Percentiles rank a stretch among this genome's conserved stretches.
Evolutionary conservation across 1,140 invertebrate genomes (phyloP).

Genomic region (Vanessa atalanta): DNA sequence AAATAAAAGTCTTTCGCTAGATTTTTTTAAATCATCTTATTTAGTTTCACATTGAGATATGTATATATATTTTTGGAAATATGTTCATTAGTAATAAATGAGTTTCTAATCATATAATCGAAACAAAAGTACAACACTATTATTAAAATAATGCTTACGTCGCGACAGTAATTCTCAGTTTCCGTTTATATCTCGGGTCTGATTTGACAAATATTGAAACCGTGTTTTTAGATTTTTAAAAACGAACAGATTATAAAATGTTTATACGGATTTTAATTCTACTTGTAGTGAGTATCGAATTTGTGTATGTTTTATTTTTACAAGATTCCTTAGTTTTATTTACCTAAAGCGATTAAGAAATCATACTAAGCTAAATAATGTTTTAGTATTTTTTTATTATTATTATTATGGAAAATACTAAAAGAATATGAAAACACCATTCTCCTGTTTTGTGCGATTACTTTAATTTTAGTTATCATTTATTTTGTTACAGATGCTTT

Average conservation of each 20-base stretch:
- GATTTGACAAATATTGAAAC: constrained; percentile 24
- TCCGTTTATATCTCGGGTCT: constrained; percentile 38
- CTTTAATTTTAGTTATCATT: neutral
- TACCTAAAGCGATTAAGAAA: too few relatives aligned
- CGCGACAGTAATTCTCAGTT: constrained; percentile 33
- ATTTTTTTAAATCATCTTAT: too few relatives aligned
- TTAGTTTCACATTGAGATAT: too few relatives aligned
- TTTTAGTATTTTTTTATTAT: too few relatives aligned
- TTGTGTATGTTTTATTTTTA: neutral
- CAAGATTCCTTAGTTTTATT: too few relatives aligned
- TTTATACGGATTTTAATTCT: constrained; percentile 19
- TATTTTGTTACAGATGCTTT: constrained; percentile 52
- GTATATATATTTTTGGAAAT: too few relatives aligned
- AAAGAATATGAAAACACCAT: too few relatives aligned
- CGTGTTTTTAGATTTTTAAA: neutral
- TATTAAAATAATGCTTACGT: constrained; percentile 14
- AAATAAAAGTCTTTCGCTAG: too few relatives aligned
- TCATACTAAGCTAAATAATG: too few relatives aligned
- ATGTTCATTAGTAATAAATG: neutral
- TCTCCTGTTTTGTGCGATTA: too few relatives aligned
- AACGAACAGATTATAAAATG: constrained; percentile 1
- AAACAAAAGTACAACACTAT: constrained; percentile 13
- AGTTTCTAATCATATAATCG: neutral
- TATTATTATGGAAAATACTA: too few relatives aligned
- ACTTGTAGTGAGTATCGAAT: constrained; percentile 35